Evolutionary conservation across 1,140 invertebrate genomes (phyloP).

Genomic region (Drosophila sproati): DNA sequence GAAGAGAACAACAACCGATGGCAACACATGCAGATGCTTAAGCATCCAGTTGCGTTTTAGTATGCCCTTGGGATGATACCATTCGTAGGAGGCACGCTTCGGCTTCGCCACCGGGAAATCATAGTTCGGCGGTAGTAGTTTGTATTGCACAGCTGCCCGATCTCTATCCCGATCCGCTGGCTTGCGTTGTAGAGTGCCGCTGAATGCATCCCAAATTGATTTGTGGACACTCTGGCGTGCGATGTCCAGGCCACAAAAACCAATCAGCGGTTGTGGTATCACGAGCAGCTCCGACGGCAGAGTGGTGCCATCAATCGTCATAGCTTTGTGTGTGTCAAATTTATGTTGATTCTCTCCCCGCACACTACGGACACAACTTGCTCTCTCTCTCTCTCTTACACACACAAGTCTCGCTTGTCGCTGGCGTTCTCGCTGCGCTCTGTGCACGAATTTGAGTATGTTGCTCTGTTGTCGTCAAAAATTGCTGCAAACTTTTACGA

Average conservation of each 20-base stretch:
- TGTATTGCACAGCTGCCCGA: slow-evolving; percentile 93
- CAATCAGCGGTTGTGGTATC: slow-evolving; percentile 93
- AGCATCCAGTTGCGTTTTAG: slow-evolving; percentile 97
- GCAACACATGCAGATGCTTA: slow-evolving; percentile 96
- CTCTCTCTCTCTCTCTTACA: slow-evolving; percentile 5
- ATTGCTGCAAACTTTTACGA: slow-evolving; percentile 7
- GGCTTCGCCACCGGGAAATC: slow-evolving; percentile 96
- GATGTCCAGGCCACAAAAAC: slow-evolving; percentile 93
- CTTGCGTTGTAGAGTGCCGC: slow-evolving; percentile 86
- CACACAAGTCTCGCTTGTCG: background rate
- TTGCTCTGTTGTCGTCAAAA: background rate
- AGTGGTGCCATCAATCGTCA: slow-evolving; percentile 86
- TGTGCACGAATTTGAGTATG: background rate
- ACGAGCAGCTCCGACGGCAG: slow-evolving; percentile 91
- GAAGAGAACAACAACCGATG: slow-evolving; percentile 96
- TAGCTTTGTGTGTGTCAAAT: slow-evolving; percentile 46
- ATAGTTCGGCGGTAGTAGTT: slow-evolving; percentile 90
- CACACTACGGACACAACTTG: slow-evolving; percentile 16
- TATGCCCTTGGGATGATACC: slow-evolving; percentile 98
- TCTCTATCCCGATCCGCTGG: slow-evolving; percentile 86
- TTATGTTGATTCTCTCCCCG: slow-evolving; percentile 12
- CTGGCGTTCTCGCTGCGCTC: background rate
- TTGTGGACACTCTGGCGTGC: slow-evolving; percentile 94
- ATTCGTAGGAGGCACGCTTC: slow-evolving; percentile 96
- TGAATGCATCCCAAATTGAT: slow-evolving; percentile 96